Evolutionary conservation across 2,888 invertebrate species (phyloP), one percentile per base, ranked within the genome.

Genomic region (Nezara viridula): DNA sequence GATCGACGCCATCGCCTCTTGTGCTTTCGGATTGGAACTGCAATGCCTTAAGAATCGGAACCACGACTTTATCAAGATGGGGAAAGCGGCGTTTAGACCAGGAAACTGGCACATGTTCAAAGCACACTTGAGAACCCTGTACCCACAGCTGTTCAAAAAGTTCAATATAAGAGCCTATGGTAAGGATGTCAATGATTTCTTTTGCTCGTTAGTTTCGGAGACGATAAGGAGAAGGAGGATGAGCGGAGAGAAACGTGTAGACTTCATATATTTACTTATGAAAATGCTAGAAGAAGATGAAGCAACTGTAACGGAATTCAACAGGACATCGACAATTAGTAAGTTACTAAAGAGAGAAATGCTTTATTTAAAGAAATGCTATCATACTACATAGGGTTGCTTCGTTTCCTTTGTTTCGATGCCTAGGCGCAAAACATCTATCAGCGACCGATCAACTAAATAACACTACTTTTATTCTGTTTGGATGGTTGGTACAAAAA

Each of bases 161-260:
- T 55, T 90, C 73, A 50, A 85, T 2, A 21, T 90, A 3, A 86
- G 55, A 12, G 89, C 89, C 3, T 89, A 90, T 86, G 81, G 60
- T 37, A 87, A 88, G 24, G 89, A 88, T 0, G 87, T 86, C 55
- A 52, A 27, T 10, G 21, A 52, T 12, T 90, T 90, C 66, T 90
- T 89, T 27, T 85, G 66, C 55, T 81, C 88, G 44, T 88, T 90
- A 27, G 87, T 90, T 40, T 86, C 86, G 21, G 88, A 92, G 5
- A 91, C 92, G 0, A 91, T 92, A n/a, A 87, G 87, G 7, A 90
- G 91, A 85, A 91, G 92, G 37, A 91, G 91, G 81, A 88, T 90
- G 27, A 91, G 91, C 55, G 91, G 91, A 52, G 91, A 91, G 55
- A 90, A 92, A 14, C 90, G 92, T 16, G 91, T 92, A 37, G 92